Base-by-base conservation (phyloP, 2,113 vertebrate species). In the Lepidothrix coronata region DNA sequence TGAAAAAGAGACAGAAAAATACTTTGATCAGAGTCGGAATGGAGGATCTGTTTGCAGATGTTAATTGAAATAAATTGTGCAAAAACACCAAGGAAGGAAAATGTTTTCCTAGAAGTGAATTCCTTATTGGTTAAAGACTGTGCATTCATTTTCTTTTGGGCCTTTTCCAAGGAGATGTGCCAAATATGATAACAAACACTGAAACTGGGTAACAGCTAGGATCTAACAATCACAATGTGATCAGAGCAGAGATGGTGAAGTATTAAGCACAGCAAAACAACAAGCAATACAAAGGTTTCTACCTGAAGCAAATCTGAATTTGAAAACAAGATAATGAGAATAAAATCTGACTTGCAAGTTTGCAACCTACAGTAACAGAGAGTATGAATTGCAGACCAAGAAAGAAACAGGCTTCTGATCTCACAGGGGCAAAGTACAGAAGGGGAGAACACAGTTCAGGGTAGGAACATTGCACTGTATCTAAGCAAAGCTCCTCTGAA, bases 61-160 rank as follows among this genome's bases (percentile, higher is more conserved):
- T 57, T 95, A 96, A 96, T 46, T 96, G 93, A 92, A 96, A 93
- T 93, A 94, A 95, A 92, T 66, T 75, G 51, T 68, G 76, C 43
- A 93, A 91, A 92, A 88, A 75, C 82, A 51, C 23, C 35, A 63
- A 74, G 65, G 90, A 90, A 85, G 30, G 19, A 44, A 91, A 90
- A 65, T 58, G 12, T 81, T 95, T 91, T 91, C 85, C 76, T 96
- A 81, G 76, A 93, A 81, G 39, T 51, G 52, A 96, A 91, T 91
- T 96, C 85, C 48, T 89, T 94, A 58, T 46, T 91, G 58, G 88
- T 93, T 91, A 91, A 93, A 95, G 83, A 72, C 61, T 46, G 43
- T 5, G 9, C 33, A 84, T 86, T 95, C 52, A 84, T 90, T 95
- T 81, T 74, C 52, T 31, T 93, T 78, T 86, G 83, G 70, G 76